A percentile compares a stretch with the other conserved stretches of the same genome.
Evolutionary conservation across 2,888 invertebrate genomes (phyloP).

Genomic region (Polydesmus complanatus): DNA sequence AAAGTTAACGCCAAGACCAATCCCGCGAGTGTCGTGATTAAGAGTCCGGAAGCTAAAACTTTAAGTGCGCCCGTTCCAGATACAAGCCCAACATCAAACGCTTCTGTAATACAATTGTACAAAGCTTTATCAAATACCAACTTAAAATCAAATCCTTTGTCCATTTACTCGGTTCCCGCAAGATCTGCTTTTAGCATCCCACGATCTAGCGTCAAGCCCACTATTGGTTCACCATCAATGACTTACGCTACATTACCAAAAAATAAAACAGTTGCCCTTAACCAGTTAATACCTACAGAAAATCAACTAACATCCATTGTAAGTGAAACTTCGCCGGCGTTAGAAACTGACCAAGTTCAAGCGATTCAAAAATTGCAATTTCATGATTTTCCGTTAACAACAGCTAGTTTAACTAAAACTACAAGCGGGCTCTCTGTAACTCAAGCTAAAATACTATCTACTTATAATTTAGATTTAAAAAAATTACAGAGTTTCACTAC

Average conservation of each 20-base stretch:
- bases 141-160: neutral
- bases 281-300: neutral
- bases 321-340: constrained; percentile 1
- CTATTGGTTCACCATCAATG: constrained; percentile 1
- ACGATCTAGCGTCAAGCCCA: neutral
- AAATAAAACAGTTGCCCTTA: neutral
- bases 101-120: neutral
- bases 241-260: neutral
- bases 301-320: neutral
- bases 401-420: constrained; percentile 21
- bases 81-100: neutral
- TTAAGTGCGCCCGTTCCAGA: neutral
- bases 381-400: constrained; percentile 28
- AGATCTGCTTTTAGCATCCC: constrained; percentile 10
- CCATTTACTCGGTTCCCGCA: constrained; percentile 1
- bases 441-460: constrained; percentile 23
- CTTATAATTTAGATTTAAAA: constrained; percentile 9
- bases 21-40: neutral
- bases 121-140: neutral
- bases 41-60: neutral
- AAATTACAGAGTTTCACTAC: constrained; percentile 11
- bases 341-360: constrained; percentile 22
- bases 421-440: constrained; percentile 21
- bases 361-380: constrained; percentile 27
- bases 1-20: neutral